phyloP scores from a whole-genome alignment of 2,888 invertebrate species.

The Druceiella hillmani region DNA sequence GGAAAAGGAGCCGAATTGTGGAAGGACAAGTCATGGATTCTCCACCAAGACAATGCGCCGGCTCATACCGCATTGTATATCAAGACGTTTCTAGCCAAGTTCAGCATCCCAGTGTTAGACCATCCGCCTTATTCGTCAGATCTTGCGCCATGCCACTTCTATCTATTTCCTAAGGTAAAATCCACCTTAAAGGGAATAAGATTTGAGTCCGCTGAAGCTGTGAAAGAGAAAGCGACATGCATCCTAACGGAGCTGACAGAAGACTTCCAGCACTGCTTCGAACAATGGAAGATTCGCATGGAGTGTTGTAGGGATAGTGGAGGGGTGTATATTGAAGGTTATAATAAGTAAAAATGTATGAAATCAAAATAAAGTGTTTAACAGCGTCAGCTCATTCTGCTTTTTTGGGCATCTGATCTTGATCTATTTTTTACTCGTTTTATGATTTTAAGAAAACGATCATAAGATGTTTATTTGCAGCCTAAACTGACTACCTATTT shows the following conservation, averaged over 20 bases:
- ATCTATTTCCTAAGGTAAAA: too few species aligned
- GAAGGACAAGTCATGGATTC: neutral
- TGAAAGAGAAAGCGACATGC: neutral
- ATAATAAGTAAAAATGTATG: conserved; percentile 4
- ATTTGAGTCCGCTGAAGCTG: neutral
- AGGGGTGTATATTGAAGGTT: neutral
- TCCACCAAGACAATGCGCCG: neutral
- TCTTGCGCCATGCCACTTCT: neutral
- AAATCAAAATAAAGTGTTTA: neutral
- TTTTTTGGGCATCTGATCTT: too few species aligned
- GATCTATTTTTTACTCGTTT: too few species aligned
- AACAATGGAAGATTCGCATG: too few species aligned
- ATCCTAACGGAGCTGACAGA: neutral
- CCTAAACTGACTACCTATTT: too few species aligned
- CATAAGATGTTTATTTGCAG: too few species aligned
- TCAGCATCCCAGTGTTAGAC: too few species aligned
- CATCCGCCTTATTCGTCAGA: neutral
- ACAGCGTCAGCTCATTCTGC: conserved; percentile 6
- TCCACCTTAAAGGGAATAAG: neutral
- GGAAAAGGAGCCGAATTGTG: neutral
- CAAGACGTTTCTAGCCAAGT: conserved; percentile 1
- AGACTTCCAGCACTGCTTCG: too few species aligned
- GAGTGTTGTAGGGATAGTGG: neutral
- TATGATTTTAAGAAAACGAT: too few species aligned
- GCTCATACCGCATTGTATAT: neutral